These are phyloP conservation scores for Brachyhypopomus gauderio DNA, from an alignment of 2,113 vertebrate species.

Conservation along the genomic window DNA sequence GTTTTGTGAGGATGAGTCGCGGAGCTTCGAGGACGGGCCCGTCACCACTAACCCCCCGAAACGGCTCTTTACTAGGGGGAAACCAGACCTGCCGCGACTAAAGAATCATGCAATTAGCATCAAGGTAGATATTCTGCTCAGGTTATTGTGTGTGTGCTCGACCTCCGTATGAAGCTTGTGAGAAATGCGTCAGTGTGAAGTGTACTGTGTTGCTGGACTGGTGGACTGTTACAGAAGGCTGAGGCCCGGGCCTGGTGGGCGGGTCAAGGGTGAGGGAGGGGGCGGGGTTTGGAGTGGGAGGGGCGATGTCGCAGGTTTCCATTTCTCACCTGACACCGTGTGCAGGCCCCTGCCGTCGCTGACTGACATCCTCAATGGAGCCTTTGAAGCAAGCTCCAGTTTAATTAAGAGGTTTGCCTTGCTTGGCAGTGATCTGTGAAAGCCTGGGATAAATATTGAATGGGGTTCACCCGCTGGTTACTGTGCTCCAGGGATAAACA, in stretches of 20 bases:
- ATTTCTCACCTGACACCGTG: conserved; percentile 92
- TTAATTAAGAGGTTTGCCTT: conserved; percentile 99
- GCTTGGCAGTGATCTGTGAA: conserved; percentile 99
- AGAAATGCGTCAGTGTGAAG: conserved; percentile 70
- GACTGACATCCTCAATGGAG: conserved; percentile 98
- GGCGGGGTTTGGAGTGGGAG: conserved; percentile 53
- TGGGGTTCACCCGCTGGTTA: conserved; percentile 99
- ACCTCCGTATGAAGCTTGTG: neutral
- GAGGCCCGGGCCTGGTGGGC: conserved; percentile 79
- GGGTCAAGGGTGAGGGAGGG: conserved; percentile 58
- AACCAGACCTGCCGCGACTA: too few relatives aligned
- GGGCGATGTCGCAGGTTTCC: conserved; percentile 88
- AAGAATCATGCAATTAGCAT: too few relatives aligned
- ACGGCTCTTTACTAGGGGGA: neutral
- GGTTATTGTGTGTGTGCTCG: neutral
- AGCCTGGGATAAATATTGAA: conserved; percentile 99
- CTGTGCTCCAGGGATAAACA: conserved; percentile 90
- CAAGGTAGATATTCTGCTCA: neutral
- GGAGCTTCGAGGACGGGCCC: neutral
- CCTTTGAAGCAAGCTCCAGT: conserved; percentile 99
- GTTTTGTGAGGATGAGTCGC: neutral
- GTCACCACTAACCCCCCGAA: too few relatives aligned
- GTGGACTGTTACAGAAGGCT: conserved; percentile 83
- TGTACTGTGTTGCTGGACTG: conserved; percentile 83
- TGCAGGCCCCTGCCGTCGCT: conserved; percentile 85